phyloP scores from a whole-genome alignment of 2,888 invertebrate species.

The Andrena trimmerana region DNA sequence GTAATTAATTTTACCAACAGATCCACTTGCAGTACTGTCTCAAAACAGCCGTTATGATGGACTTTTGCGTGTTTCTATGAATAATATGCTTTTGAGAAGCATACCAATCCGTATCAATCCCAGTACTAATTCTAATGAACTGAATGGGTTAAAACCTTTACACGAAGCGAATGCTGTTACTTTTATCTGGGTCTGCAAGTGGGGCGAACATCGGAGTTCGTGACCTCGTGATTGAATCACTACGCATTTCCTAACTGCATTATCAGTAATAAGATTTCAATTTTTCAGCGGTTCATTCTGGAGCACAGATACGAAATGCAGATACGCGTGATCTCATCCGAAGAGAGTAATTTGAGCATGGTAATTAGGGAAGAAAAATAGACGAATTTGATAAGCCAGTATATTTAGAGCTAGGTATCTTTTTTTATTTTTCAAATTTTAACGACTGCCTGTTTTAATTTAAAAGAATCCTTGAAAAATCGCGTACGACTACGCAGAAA shows the following conservation, averaged over 20 bases:
- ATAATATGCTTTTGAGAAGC: neutral
- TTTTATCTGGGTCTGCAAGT: constrained; percentile 11
- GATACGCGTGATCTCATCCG: neutral
- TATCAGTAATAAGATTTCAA: constrained; percentile 2
- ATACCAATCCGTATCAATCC: neutral
- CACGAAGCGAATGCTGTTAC: neutral
- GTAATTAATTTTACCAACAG: neutral
- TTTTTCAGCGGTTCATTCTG: neutral
- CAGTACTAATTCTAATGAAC: neutral
- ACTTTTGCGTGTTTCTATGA: neutral
- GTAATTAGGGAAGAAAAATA: no score
- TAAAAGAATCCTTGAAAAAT: no score
- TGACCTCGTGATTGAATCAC: constrained; percentile 14
- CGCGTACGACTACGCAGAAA: no score
- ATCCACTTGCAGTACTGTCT: neutral
- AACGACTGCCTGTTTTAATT: no score
- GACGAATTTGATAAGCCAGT: no score
- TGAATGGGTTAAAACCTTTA: neutral
- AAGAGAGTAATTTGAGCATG: neutral
- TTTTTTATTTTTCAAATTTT: no score
- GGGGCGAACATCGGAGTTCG: constrained; percentile 26
- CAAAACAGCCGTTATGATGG: neutral
- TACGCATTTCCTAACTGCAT: constrained; percentile 24
- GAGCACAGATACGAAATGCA: neutral
- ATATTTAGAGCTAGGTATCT: no score